Base-by-base conservation (phyloP, 92 coral and sea anemone genomes). In the Desmophyllum pertusum region DNA sequence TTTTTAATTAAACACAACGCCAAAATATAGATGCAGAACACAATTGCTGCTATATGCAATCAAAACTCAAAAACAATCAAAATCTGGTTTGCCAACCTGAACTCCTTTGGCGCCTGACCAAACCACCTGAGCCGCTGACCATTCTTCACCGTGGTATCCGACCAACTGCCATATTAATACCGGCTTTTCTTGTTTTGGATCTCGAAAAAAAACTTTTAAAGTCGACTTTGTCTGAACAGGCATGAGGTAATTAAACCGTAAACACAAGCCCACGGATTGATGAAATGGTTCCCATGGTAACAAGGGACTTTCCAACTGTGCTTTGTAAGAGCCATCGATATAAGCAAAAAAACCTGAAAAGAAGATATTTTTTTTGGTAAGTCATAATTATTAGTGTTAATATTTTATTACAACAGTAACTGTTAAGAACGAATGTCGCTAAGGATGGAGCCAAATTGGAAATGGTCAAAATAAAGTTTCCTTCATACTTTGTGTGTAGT, bases 51-150 rank as follows among this genome's bases (percentile, higher is more conserved):
- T 3, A 67, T 15, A 72, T 10, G 21, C 17, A 40, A 45, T 23
- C 27, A 13, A 46, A 17, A 21, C 45, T n/a, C n/a, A 77, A 39
- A 78, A 59, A 13, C 9, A 29, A 77, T 0, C 19, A 36, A 41
- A 52, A 30, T 29, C 6, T 38, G 3, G 70, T 79, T 43, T 3
- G 33, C 77, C 33, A 13, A 81, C 85, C 78, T 81, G 72, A 48
- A 36, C 7, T 10, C 37, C 68, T 4, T 3, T 31, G 2, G 19
- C 37, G 18, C 62, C 50, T 69, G 78, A 18, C 85, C 51, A 81
- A 69, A 52, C 57, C 51, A 81, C 66, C 40, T 70, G 40, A 71
- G 85, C 85, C 29, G 6, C 67, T 38, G 85, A 81, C 85, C 85
- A 81, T 36, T 71, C 53, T n/a, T 2, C 30, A 23, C 85, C 85